phyloP scores from a whole-genome alignment of 2,888 invertebrate species.

The Lasioglossum morio region DNA sequence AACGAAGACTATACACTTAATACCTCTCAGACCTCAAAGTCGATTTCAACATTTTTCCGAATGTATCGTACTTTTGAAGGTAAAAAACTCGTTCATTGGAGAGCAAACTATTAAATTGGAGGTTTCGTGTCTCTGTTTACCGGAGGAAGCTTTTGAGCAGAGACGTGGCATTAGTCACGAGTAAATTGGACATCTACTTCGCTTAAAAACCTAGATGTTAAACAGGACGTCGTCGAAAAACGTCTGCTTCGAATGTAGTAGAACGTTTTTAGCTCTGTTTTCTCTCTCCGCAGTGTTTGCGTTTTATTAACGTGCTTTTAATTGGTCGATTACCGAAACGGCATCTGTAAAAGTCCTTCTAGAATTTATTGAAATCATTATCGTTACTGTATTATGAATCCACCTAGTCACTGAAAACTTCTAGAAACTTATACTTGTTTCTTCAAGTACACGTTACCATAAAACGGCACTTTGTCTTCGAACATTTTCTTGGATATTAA shows the following conservation, averaged over 20 bases:
- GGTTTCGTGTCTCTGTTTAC: background rate
- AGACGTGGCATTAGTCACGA: background rate
- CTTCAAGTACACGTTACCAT: background rate
- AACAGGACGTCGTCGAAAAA: background rate
- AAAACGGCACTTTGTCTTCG: background rate
- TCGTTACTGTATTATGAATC: background rate
- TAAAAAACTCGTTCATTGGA: background rate
- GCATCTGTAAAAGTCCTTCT: background rate
- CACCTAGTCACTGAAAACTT: background rate
- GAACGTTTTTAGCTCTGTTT: background rate
- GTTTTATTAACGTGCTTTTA: background rate
- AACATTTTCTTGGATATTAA: slow-evolving; percentile 35
- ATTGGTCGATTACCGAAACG: background rate
- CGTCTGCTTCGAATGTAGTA: background rate
- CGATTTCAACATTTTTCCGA: background rate
- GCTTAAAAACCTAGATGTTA: slow-evolving; percentile 4
- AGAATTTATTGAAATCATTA: background rate
- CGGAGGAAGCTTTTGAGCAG: background rate
- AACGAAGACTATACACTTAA: background rate
- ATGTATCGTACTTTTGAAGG: background rate
- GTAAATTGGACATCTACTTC: background rate
- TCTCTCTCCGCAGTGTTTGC: background rate
- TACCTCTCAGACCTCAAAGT: background rate
- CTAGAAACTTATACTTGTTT: background rate
- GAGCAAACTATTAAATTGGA: background rate